Evolutionary conservation across 23 tunicate genomes (phyloP), one percentile per base, ranked within the genome.

Genomic region (Ascidia mentula): DNA sequence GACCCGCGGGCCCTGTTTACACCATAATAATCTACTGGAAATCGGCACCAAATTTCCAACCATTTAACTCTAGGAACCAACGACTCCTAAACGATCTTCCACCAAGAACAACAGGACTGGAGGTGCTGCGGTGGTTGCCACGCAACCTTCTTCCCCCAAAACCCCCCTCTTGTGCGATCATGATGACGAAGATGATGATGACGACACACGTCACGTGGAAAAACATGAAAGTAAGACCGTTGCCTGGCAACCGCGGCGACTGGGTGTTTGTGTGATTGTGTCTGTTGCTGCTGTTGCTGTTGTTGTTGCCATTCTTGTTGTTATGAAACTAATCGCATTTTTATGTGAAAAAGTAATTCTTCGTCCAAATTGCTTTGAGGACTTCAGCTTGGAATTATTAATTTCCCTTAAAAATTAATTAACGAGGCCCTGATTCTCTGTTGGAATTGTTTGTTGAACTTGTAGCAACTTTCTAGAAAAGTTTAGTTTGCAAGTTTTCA

Each of bases 81-180:
- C 53, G 36, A 45, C 76, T 31, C 46, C 53, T 22, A 86, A 80
- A 59, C 26, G 32, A 38, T 81, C 86, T 20, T 75, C 83, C 8
- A 36, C 71, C 2, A 77, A 72, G 38, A 59, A 76, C 32, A 18
- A 38, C 2, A 38, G 60, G 20, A 24, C 40, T 9, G 88, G 75
- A 31, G 97, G 97, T 13, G 79, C 88, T 34, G 97, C 89, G 34
- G 97, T 91, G 61, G 97, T 91, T 38, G 87, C 97, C 15, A 79
- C 84, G 75, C 40, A 69, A 24, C 83, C 98, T 28, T 70, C 88
- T 34, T 93, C 98, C 0, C 98, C 98, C 17, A 93, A 93, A 65
- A 91, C 92, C 32, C 98, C 98, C 38, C 81, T 93, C 36, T 84
- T 93, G 12, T 69, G 89, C 76, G 87, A 81, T 77, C 72, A 79